Conservation (phyloP, 2,888 invertebrate species). For the Syritta pipiens region DNA sequence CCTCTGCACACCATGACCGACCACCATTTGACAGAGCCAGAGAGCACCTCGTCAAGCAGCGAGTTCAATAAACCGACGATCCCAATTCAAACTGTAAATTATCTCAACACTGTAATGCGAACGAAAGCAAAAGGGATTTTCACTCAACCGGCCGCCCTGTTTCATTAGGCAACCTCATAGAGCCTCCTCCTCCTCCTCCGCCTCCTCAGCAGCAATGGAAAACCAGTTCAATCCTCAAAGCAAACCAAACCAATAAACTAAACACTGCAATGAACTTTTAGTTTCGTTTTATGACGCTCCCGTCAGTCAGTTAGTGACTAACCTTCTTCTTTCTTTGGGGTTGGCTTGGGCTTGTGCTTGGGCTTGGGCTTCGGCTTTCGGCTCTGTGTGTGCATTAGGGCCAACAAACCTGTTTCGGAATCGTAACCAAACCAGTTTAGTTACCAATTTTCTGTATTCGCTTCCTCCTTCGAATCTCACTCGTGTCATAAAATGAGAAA, state of each 20-base stretch:
- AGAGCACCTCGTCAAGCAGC: too few relatives aligned
- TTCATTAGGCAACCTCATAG: conserved; percentile 27
- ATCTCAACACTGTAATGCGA: conserved; percentile 12
- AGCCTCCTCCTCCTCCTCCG: neutral
- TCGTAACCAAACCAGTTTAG: conserved; percentile 27
- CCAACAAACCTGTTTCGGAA: conserved; percentile 37
- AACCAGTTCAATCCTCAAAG: conserved; percentile 6
- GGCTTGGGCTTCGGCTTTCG: too few relatives aligned
- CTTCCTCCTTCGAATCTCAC: conserved; percentile 42
- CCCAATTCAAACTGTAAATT: conserved; percentile 37
- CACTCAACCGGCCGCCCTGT: conserved; percentile 13
- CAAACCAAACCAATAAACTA: too few relatives aligned
- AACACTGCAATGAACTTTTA: conserved; percentile 24
- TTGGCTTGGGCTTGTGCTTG: neutral
- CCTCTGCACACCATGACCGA: too few relatives aligned
- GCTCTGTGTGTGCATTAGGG: conserved; percentile 13
- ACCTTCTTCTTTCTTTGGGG: conserved; percentile 12
- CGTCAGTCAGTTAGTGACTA: conserved; percentile 11
- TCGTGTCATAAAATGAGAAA: conserved; percentile 17
- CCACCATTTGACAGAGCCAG: too few relatives aligned
- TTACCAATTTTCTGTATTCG: conserved; percentile 43
- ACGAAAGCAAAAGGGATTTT: conserved; percentile 62
- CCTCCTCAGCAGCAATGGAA: neutral
- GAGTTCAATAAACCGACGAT: conserved; percentile 47
- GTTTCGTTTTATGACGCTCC: conserved; percentile 24